phyloP scores from a whole-genome alignment of 2,113 vertebrate species.

The Chloropsis cyanopogon region DNA sequence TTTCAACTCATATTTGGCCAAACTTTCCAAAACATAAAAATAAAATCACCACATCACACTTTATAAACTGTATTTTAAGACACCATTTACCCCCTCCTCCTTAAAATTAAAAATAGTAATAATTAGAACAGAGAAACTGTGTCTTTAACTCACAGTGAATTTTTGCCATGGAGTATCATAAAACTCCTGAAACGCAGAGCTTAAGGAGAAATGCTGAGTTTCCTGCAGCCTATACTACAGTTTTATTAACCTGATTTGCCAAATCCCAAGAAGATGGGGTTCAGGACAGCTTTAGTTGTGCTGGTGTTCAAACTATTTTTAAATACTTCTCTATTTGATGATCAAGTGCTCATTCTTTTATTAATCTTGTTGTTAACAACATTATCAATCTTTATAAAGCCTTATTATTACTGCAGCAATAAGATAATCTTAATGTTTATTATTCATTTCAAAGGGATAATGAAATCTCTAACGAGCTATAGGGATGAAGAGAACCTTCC shows the following conservation, averaged over 20 bases:
- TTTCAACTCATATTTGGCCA: not conserved
- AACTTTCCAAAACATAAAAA: not conserved
- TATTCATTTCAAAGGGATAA: not conserved
- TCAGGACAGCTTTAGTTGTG: not conserved
- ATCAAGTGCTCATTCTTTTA: not conserved
- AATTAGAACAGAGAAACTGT: not conserved
- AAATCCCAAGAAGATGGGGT: not conserved
- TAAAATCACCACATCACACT: not conserved
- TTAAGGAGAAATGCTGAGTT: not conserved
- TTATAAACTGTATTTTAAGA: not conserved
- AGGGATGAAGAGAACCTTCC: not conserved
- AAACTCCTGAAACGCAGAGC: not conserved
- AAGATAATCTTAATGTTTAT: not conserved
- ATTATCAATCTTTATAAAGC: not conserved
- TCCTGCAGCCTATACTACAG: not conserved
- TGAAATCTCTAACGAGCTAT: not conserved
- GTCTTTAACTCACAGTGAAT: not conserved
- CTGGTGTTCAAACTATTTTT: not conserved
- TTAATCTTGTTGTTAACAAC: not conserved
- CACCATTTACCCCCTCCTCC: not conserved
- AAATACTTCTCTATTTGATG: not conserved
- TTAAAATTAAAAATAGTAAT: not conserved
- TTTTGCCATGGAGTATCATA: not conserved
- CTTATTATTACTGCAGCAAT: not conserved
- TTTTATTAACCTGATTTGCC: not conserved